Conservation (phyloP, 1,140 invertebrate species). For the Lucilia sericata region DNA sequence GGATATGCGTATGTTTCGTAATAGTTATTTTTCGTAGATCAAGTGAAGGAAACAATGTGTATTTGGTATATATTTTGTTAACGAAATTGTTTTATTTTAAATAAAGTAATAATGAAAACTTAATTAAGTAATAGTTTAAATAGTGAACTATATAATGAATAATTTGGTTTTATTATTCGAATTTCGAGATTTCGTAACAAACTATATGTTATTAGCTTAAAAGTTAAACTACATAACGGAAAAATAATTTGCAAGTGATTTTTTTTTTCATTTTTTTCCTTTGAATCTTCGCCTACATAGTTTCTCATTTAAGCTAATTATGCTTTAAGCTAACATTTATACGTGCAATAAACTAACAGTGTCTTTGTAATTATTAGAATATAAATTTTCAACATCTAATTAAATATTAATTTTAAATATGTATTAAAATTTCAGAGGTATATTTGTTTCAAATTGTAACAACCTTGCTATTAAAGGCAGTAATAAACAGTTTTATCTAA, state of each 20-base stretch:
- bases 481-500: conserved; percentile 22
- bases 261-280: too few species aligned
- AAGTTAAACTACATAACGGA: too few species aligned
- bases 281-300: too few species aligned
- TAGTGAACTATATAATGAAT: neutral
- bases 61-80: neutral
- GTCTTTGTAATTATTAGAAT: neutral
- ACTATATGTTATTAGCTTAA: neutral
- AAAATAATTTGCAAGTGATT: too few species aligned
- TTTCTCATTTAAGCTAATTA: neutral
- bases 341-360: neutral
- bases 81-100: neutral
- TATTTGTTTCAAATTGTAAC: neutral
- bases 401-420: conserved; percentile 7
- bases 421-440: conserved; percentile 15
- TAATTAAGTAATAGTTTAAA: conserved; percentile 12
- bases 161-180: neutral
- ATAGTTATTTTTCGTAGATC: conserved; percentile 47
- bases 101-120: neutral
- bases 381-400: neutral
- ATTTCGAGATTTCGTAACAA: neutral
- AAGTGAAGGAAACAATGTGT: neutral
- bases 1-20: conserved; percentile 48
- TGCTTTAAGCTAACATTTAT: neutral
- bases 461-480: conserved; percentile 8